Percentiles rank a stretch among this genome's conserved stretches.
Conservation (phyloP, 2,113 vertebrate species). For the Bos javanicus region DNA sequence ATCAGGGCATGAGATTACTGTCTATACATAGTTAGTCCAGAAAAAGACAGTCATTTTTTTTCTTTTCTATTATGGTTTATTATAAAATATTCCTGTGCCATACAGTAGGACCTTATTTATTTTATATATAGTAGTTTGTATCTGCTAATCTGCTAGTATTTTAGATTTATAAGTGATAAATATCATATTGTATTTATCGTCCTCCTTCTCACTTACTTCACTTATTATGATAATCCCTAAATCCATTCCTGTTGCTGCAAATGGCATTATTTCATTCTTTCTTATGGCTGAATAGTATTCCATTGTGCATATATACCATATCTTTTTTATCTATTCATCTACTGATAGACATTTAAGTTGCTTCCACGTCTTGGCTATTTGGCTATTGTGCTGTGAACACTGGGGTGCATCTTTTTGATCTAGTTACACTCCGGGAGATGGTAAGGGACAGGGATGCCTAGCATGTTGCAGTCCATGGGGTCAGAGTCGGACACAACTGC, state of each 20-base stretch:
- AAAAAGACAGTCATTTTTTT: not conserved
- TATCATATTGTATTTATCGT: not conserved
- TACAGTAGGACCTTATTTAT: not conserved
- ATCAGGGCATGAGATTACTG: not conserved
- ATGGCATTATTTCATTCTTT: not conserved
- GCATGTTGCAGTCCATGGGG: not conserved
- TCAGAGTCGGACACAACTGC: not conserved
- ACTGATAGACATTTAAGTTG: not conserved
- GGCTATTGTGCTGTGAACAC: not conserved
- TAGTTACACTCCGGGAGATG: not conserved
- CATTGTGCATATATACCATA: not conserved
- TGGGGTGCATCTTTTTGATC: not conserved
- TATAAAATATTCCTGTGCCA: not conserved
- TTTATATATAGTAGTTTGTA: not conserved
- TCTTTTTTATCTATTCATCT: not conserved
- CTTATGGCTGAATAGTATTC: not conserved
- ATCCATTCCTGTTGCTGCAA: not conserved
- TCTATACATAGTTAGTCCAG: not conserved
- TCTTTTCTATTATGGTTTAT: not conserved
- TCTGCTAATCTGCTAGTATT: not conserved
- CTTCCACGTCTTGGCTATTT: not conserved
- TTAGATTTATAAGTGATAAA: not conserved
- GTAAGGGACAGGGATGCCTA: not conserved
- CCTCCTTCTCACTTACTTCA: not conserved
- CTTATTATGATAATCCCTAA: not conserved